Conservation (phyloP, 1,140 invertebrate species). For the Dryas iulia region DNA sequence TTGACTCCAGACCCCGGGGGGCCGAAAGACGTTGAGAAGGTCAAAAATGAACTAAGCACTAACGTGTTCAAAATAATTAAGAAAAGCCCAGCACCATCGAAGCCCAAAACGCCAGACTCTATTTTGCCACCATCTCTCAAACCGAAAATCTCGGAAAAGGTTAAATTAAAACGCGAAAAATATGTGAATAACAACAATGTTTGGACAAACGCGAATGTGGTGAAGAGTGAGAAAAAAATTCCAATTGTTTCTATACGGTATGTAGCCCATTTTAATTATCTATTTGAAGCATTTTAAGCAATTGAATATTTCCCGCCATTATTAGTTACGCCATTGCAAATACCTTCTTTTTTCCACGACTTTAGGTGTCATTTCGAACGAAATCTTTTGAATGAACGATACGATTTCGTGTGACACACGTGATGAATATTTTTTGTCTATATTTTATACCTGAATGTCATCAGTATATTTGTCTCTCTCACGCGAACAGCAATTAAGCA, state of each 20-base stretch:
- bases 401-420: slow-evolving; percentile 45
- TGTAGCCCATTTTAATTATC: slow-evolving; percentile 26
- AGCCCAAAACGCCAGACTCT: slow-evolving; percentile 46
- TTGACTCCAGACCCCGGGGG: slow-evolving; percentile 43
- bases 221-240: slow-evolving; percentile 41
- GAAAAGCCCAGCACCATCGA: slow-evolving; percentile 49
- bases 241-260: slow-evolving; percentile 49
- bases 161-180: slow-evolving; percentile 55
- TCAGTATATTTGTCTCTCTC: slow-evolving; percentile 38
- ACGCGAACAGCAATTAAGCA: slow-evolving; percentile 15
- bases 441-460: slow-evolving; percentile 38
- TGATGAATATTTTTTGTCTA: slow-evolving; percentile 53
- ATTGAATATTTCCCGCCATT: neutral
- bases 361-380: neutral
- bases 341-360: neutral
- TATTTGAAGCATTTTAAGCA: neutral
- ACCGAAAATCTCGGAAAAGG: slow-evolving; percentile 48
- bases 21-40: slow-evolving; percentile 30
- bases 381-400: neutral
- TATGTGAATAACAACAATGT: slow-evolving; percentile 71
- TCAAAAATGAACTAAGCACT: slow-evolving; percentile 50
- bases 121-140: slow-evolving; percentile 65
- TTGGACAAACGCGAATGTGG: slow-evolving; percentile 60
- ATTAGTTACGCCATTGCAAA: neutral
- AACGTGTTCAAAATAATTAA: slow-evolving; percentile 66